Conservation (phyloP, 2,113 vertebrate species). For the Himantopus leucocephalus region DNA sequence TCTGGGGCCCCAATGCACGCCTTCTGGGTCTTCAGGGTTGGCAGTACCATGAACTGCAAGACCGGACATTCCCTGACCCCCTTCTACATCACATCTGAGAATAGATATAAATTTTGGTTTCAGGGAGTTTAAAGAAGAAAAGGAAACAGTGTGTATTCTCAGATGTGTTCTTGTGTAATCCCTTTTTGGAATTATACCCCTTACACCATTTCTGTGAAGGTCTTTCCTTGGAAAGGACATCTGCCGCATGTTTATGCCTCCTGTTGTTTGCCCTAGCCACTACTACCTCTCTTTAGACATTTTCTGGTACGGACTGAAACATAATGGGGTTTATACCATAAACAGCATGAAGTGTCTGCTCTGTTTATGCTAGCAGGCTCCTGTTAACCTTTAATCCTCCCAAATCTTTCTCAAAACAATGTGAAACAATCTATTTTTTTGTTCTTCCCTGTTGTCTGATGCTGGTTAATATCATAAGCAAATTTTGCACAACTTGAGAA, state of each 20-base stretch:
- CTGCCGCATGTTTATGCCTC: background rate
- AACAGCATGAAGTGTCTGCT: background rate
- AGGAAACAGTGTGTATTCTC: background rate
- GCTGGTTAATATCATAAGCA: background rate
- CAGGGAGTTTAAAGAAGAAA: background rate
- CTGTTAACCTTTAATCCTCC: slow-evolving; percentile 14
- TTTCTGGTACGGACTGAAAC: background rate
- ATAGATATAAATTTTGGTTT: background rate
- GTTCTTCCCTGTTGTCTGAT: background rate
- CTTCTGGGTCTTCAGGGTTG: background rate
- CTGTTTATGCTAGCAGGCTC: background rate
- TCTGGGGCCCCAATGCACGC: background rate
- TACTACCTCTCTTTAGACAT: background rate
- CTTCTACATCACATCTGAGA: background rate
- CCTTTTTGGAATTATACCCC: background rate
- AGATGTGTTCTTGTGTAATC: background rate
- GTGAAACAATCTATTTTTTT: background rate
- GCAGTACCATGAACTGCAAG: background rate
- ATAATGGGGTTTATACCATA: background rate
- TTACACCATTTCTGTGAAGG: background rate
- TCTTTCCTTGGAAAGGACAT: background rate
- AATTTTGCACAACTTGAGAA: background rate
- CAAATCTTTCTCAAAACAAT: background rate
- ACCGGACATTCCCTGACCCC: background rate
- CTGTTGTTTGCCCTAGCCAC: background rate